Base-by-base conservation (phyloP, 2,797 vertebrate species). In the Coendou prehensilis region DNA sequence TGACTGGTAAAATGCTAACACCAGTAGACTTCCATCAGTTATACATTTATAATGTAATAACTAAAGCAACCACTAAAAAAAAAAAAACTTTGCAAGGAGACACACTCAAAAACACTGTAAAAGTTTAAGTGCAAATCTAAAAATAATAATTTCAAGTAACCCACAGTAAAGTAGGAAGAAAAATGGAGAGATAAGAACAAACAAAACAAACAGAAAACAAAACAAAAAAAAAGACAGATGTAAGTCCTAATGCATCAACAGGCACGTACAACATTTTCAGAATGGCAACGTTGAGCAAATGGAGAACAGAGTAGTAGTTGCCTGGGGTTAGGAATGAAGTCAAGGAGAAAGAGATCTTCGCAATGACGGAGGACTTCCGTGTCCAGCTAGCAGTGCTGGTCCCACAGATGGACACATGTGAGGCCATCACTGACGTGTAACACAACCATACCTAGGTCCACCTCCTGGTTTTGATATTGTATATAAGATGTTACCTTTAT, bases 61-160 rank as follows among this genome's bases (percentile, higher is more conserved):
- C 41, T 67, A 80, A 15, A 86, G 18, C 15, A 67, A 82, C 23
- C 23, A 54, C 18, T 41, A 59, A n/a, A 57, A 80, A 61, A 41
- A 41, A 41, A 41, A 41, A 79, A 78, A 14, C 45, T 87, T 37
- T 41, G 17, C 37, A 76, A 81, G 63, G 52, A 91, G 45, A 78
- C 18, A 63, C 4, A 20, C 45, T 93, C 52, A 61, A 78, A 76
- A 67, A 23, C n/a, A 88, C 23, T 87, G 14, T 18, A 57, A 63
- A 94, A 91, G 64, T 75, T 67, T 84, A 85, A 91, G 88, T 54
- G n/a, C 22, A 87, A 85, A 88, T 85, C 73, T 71, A 30, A 45
- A 61, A 37, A 71, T 50, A 37, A 71, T 41, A 56, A 64, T 45
- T 52, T 78, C 67, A 59, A 59, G 57, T 69, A 64, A 80, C 67